phyloP scores from a whole-genome alignment of 2,113 vertebrate genomes.

The Boleophthalmus pectinirostris region DNA sequence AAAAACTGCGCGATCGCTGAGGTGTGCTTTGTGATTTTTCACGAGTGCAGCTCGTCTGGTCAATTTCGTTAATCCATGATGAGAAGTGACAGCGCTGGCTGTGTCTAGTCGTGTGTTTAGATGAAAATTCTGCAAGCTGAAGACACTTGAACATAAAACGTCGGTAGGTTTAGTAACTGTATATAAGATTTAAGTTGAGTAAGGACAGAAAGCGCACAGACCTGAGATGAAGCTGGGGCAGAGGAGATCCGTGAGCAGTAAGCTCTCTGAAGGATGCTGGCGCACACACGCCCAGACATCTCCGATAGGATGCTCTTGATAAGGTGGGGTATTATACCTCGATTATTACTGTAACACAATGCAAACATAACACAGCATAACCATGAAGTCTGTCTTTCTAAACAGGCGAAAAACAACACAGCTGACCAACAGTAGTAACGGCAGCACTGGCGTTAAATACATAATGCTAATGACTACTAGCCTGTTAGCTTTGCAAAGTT shows the following conservation, averaged over 20 bases:
- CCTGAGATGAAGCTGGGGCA: constrained; percentile 28
- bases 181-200: neutral
- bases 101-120: constrained; percentile 11
- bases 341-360: constrained; percentile 1
- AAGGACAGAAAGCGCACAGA: constrained; percentile 1
- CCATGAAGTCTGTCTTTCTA: neutral
- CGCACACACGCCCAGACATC: constrained; percentile 69
- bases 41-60: neutral
- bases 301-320: constrained; percentile 9
- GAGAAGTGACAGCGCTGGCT: constrained; percentile 26
- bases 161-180: neutral
- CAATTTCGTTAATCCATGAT: constrained; percentile 35
- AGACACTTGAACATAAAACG: neutral
- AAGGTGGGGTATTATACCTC: neutral
- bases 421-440: neutral
- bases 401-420: neutral
- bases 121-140: neutral
- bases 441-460: neutral
- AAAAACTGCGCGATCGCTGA: constrained; percentile 29
- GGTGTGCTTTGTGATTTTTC: neutral
- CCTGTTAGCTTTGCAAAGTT: neutral
- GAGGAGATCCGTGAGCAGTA: constrained; percentile 26
- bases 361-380: neutral
- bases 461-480: neutral
- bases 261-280: constrained; percentile 58